These are phyloP conservation scores for Exephanes ischioxanthus DNA, from an alignment of 2,888 invertebrate species.

Conservation along the genomic window DNA sequence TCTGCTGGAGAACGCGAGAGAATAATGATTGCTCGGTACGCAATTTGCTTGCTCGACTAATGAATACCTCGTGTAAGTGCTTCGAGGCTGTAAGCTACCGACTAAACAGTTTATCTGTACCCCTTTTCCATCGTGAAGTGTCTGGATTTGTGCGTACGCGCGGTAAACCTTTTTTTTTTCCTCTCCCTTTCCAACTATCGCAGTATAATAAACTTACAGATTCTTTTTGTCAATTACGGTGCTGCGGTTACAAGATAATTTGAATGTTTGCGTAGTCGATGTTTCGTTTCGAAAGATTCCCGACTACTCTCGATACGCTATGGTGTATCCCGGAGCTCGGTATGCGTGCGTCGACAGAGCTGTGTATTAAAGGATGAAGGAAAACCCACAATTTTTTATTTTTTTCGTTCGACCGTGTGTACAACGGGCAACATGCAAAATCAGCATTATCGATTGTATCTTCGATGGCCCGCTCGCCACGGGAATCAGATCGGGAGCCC, in stretches of 20 bases:
- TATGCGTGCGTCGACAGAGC: conserved; percentile 36
- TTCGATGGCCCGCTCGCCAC: conserved; percentile 55
- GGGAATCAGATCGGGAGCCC: conserved; percentile 60
- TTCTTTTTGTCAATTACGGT: conserved; percentile 23
- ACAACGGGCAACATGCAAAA: conserved; percentile 49
- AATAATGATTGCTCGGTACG: conserved; percentile 53
- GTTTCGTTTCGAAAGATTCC: conserved; percentile 20
- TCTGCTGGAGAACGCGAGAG: conserved; percentile 16
- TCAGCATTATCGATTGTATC: conserved; percentile 62
- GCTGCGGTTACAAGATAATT: conserved; percentile 17
- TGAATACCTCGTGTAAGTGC: conserved; percentile 54
- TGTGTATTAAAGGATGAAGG: conserved; percentile 26
- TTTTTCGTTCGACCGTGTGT: conserved; percentile 11
- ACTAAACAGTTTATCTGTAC: conserved; percentile 38
- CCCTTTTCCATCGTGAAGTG: not conserved
- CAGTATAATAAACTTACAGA: not conserved
- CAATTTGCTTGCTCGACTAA: conserved; percentile 48
- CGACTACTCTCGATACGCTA: not conserved
- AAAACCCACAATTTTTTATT: conserved; percentile 44
- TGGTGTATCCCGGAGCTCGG: not conserved
- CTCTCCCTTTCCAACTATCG: not conserved
- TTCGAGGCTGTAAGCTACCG: conserved; percentile 42
- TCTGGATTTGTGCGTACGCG: not conserved
- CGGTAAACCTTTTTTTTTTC: not conserved
- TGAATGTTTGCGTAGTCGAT: conserved; percentile 29